phyloP scores from a whole-genome alignment of 92 coral and sea anemone species.

The Virgularia gustaviana region DNA sequence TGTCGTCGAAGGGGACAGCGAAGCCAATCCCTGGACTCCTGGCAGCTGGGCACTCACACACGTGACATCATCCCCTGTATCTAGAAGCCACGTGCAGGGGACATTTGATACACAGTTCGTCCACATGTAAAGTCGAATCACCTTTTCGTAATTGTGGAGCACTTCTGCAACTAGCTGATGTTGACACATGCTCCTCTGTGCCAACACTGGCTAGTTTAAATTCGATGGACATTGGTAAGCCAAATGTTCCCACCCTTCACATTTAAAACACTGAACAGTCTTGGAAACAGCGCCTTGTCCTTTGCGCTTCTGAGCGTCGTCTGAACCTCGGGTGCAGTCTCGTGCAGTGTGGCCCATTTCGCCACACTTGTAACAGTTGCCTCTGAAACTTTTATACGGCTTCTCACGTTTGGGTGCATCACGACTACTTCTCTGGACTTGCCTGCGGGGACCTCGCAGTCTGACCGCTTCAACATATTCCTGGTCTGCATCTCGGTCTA shows the following conservation, averaged over 20 bases:
- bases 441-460: no score
- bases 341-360: constrained; percentile 21
- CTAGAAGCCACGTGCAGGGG: constrained; percentile 28
- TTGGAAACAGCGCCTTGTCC: no score
- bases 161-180: constrained; percentile 32
- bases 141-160: constrained; percentile 32
- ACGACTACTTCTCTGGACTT: no score
- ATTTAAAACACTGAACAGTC: no score
- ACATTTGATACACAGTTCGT: constrained; percentile 8
- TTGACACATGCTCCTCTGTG: constrained; percentile 25
- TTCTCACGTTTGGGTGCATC: constrained; percentile 7
- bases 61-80: constrained; percentile 40
- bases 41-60: constrained; percentile 24
- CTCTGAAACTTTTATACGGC: constrained; percentile 9
- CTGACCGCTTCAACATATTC: no score
- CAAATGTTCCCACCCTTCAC: no score
- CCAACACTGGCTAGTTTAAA: constrained; percentile 14
- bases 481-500: no score
- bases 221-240: no score
- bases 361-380: constrained; percentile 32
- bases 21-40: neutral
- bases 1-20: neutral
- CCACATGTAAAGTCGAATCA: constrained; percentile 33
- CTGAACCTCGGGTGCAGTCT: constrained; percentile 18
- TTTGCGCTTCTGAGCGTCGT: no score